Base-by-base conservation (phyloP, 2,888 invertebrate species). In the Drosophila mettleri region DNA sequence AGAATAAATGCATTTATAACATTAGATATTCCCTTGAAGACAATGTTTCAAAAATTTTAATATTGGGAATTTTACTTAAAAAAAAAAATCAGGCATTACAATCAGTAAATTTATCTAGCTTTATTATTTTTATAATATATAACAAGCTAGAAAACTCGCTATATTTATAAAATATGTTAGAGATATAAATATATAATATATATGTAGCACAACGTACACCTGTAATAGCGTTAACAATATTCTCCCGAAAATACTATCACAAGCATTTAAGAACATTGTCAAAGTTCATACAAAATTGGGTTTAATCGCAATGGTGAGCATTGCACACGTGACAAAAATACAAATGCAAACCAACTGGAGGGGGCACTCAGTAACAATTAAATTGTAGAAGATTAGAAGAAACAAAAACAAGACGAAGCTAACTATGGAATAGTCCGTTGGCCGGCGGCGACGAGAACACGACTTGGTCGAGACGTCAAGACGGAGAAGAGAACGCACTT, bases 281-380 rank as follows among this genome's bases (percentile, higher is more conserved):
- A 45, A 45, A 45, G 45, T 45, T 45, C 45, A 45, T 12, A 27
- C 27, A n/a, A 27, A 43, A 48, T 33, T 20, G 27, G 7, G 20
- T 7, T 3, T 24, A 16, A 29, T 27, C 29, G 16, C 10, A 24
- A 43, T 12, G 59, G 22, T 1, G 36, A 24, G 51, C 39, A 10
- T 10, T 7, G 18, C 41, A 22, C 33, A 43, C 27, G 10, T 53
- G 22, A 29, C 48, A 29, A 43, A 52, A 61, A 49, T 48, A 36
- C 38, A 46, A n/a, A 8, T 41, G 33, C 59, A 65, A 53, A 53
- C 57, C 29, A 9, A 14, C 29, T 12, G 57, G 57, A 70, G 69
- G 69, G 69, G 54, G 78, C 49, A 73, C 49, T 16, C n/a, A 45
- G 74, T 67, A 81, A 78, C 69, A 87, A 76, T 88, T 86, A 86